Evolutionary conservation across 1,140 invertebrate species (phyloP).

Genomic region (Hydropsyche tenuis): DNA sequence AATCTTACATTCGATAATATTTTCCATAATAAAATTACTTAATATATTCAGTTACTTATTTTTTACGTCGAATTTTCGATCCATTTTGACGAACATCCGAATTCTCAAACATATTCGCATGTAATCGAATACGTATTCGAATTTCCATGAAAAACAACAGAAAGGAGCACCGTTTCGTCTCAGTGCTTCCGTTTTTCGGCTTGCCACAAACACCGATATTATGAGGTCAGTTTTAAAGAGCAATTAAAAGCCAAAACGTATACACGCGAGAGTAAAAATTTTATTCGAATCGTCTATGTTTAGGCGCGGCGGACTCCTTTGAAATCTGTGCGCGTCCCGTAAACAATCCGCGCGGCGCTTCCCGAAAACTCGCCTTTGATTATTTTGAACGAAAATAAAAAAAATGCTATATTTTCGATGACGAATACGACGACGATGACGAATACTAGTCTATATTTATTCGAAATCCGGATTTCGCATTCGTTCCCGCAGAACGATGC

Average conservation of each 20-base stretch:
- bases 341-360: slow-evolving; percentile 40
- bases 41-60: too few species aligned
- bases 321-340: slow-evolving; percentile 36
- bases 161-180: slow-evolving; percentile 1
- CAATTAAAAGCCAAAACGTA: slow-evolving; percentile 44
- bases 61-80: too few species aligned
- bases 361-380: not conserved
- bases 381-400: slow-evolving; percentile 2
- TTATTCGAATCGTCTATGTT: slow-evolving; percentile 37
- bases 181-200: not conserved
- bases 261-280: slow-evolving; percentile 36
- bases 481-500: not conserved
- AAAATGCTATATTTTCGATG: not conserved
- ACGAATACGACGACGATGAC: not conserved
- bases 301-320: slow-evolving; percentile 43
- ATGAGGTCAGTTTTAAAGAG: slow-evolving; percentile 33
- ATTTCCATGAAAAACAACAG: too few species aligned
- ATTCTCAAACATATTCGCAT: too few species aligned
- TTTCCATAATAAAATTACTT: too few species aligned
- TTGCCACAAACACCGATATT: slow-evolving; percentile 24
- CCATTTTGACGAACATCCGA: too few species aligned
- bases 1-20: too few species aligned
- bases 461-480: not conserved
- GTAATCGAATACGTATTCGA: too few species aligned
- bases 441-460: not conserved